Conservation (phyloP, 2,797 vertebrate species). For the Oreortyx pictus region DNA sequence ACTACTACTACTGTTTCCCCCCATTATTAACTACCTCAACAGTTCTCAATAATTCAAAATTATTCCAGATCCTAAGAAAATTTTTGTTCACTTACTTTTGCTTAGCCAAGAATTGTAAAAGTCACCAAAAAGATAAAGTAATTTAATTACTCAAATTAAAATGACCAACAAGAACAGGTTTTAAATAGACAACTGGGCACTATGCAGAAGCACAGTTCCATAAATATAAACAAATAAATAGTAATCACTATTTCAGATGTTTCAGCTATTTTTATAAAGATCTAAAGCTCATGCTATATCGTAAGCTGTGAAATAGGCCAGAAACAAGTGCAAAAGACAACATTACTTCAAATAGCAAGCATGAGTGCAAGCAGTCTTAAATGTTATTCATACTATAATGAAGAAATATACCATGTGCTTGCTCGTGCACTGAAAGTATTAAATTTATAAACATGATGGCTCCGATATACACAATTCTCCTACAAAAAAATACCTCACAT, state of each 20-base stretch:
- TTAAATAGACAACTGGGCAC: background rate
- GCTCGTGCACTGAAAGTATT: background rate
- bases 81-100: background rate
- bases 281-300: background rate
- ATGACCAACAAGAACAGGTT: background rate
- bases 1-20: background rate
- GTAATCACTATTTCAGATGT: background rate
- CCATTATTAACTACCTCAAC: background rate
- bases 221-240: background rate
- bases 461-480: background rate
- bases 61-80: background rate
- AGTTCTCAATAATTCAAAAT: background rate
- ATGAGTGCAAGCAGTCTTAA: background rate
- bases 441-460: background rate
- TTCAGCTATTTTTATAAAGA: background rate
- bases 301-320: background rate
- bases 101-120: background rate
- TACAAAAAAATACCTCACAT: background rate
- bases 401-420: background rate
- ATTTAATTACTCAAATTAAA: background rate
- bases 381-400: background rate
- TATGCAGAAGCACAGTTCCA: background rate
- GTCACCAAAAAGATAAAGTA: background rate
- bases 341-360: background rate
- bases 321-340: background rate